These are phyloP conservation scores for Xiphophorus maculatus DNA, from an alignment of 2,113 vertebrate genomes.

Conservation along the genomic window DNA sequence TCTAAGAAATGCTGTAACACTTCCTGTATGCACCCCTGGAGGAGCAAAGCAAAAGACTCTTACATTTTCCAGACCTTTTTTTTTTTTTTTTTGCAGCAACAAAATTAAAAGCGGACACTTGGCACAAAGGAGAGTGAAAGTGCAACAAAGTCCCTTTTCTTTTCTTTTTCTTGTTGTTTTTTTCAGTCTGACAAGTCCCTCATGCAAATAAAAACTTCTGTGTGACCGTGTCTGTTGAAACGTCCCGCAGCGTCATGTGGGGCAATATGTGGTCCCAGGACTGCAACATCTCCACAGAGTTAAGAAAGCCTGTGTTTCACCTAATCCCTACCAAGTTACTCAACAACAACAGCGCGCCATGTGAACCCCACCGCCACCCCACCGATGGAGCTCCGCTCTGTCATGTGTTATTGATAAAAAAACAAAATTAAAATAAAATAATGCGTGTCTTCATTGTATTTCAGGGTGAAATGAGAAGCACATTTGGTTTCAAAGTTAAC, in stretches of 20 bases:
- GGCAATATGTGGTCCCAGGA: slow-evolving; percentile 82
- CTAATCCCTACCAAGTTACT: slow-evolving; percentile 69
- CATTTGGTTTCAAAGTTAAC: neutral
- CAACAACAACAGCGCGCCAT: slow-evolving; percentile 67
- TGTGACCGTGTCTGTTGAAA: slow-evolving; percentile 77
- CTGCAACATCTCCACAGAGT: slow-evolving; percentile 80
- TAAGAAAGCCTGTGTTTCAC: slow-evolving; percentile 83
- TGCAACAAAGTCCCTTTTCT: neutral
- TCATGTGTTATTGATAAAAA: neutral
- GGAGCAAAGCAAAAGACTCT: no score
- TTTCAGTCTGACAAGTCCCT: neutral
- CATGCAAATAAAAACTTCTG: slow-evolving; percentile 49
- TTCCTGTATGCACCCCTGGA: no score
- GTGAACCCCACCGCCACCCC: slow-evolving; percentile 35
- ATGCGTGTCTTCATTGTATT: neutral
- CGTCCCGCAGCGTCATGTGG: slow-evolving; percentile 72
- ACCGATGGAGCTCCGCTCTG: slow-evolving; percentile 5
- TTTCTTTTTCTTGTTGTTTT: no score
- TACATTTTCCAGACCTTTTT: no score
- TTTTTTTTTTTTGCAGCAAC: no score
- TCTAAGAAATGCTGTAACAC: no score
- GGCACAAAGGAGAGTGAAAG: slow-evolving; percentile 32
- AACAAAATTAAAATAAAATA: no score
- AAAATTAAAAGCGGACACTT: neutral
- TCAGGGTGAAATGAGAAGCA: neutral